Evolutionary conservation across 2,888 invertebrate genomes (phyloP).

Genomic region (Chrysolina americana): DNA sequence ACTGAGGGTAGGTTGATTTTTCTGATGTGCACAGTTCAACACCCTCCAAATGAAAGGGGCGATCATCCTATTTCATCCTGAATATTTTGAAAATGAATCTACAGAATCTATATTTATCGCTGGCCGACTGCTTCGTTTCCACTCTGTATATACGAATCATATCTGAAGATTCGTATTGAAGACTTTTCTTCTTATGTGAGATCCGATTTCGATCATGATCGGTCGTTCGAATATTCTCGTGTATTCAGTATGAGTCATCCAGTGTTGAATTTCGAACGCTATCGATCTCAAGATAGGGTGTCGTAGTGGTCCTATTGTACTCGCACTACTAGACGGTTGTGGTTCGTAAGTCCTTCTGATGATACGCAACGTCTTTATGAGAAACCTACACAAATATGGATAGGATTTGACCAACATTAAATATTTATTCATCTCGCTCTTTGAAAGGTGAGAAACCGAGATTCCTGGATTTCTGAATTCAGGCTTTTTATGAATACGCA

Average conservation of each 20-base stretch:
- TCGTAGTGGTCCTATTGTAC: constrained; percentile 6
- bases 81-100: no score
- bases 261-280: constrained; percentile 12
- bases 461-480: background rate
- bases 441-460: background rate
- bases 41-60: no score
- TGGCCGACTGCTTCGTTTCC: no score
- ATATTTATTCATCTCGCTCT: constrained; percentile 10
- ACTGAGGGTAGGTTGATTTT: no score
- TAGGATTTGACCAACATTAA: background rate
- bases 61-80: no score
- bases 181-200: no score
- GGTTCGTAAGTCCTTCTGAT: constrained; percentile 4
- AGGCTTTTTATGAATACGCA: background rate
- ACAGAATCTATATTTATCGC: no score
- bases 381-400: constrained; percentile 26
- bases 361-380: constrained; percentile 19
- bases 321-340: background rate
- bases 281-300: constrained; percentile 4
- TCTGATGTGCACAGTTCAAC: no score
- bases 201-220: no score
- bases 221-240: background rate
- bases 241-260: background rate
- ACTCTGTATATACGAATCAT: background rate
- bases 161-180: background rate